Percentiles rank a stretch among this genome's conserved stretches.
Conservation (phyloP, 2,113 vertebrate species). For the Symphodus melops region DNA sequence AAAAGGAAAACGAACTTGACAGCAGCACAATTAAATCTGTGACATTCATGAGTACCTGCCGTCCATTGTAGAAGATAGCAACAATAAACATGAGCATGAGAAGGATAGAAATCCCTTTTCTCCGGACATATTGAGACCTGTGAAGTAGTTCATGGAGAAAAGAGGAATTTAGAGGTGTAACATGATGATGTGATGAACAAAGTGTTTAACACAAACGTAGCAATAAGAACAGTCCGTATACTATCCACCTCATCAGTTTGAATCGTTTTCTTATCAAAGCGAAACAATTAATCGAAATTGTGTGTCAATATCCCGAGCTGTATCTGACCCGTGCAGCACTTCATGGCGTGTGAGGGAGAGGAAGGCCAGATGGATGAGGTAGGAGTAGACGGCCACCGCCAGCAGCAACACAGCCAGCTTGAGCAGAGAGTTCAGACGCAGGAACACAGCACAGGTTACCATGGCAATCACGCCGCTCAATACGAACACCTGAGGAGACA, state of each 20-base stretch:
- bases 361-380: slow-evolving; percentile 92
- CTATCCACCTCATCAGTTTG: no score
- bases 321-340: slow-evolving; percentile 48
- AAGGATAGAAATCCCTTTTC: slow-evolving; percentile 91
- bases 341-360: slow-evolving; percentile 80
- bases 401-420: slow-evolving; percentile 93
- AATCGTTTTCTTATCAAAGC: neutral
- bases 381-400: slow-evolving; percentile 89
- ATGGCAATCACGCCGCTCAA: slow-evolving; percentile 94
- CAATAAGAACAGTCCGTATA: no score
- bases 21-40: neutral
- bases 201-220: neutral
- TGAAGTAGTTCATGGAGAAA: slow-evolving; percentile 21
- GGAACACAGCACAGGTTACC: slow-evolving; percentile 97
- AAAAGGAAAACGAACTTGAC: neutral
- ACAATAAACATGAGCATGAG: slow-evolving; percentile 95
- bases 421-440: slow-evolving; percentile 93
- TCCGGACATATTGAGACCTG: slow-evolving; percentile 92
- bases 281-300: neutral
- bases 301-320: neutral
- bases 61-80: slow-evolving; percentile 94
- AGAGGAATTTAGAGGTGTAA: neutral
- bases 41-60: slow-evolving; percentile 83
- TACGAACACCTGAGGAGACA: slow-evolving; percentile 87
- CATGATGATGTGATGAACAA: no score